Percentiles rank a stretch among this genome's conserved stretches.
phyloP scores from a whole-genome alignment of 2,797 vertebrate species.

The Manis crassicaudata region DNA sequence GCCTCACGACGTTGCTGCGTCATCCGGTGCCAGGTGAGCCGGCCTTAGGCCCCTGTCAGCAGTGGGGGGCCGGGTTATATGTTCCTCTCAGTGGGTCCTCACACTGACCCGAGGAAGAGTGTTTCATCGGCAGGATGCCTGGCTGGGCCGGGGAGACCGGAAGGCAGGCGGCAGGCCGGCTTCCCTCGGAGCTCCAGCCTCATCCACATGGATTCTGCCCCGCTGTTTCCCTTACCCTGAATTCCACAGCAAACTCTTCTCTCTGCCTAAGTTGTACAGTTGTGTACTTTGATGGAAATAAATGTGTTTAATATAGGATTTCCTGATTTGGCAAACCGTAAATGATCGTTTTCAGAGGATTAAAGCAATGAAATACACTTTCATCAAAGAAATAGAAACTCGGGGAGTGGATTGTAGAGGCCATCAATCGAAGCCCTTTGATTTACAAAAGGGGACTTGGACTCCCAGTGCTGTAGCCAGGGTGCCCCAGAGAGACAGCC shows the following conservation, averaged over 20 bases:
- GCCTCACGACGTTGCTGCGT: fast-evolving
- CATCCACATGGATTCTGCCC: fast-evolving
- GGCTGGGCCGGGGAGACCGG: background rate
- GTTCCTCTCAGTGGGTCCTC: background rate
- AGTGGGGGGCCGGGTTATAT: fast-evolving
- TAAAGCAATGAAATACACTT: background rate
- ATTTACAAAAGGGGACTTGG: background rate
- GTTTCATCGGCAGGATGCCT: background rate
- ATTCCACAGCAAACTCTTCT: fast-evolving
- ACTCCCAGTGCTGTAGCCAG: background rate
- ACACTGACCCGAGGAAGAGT: fast-evolving
- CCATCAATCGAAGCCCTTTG: background rate
- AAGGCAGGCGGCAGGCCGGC: fast-evolving
- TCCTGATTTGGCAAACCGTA: background rate
- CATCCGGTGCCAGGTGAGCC: fast-evolving
- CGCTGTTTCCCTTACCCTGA: fast-evolving
- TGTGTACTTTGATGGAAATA: background rate
- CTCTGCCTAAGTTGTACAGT: background rate
- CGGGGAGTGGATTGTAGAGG: background rate
- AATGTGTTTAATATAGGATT: background rate
- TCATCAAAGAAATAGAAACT: background rate
- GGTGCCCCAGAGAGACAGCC: background rate
- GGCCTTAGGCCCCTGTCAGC: fast-evolving
- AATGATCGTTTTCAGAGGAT: background rate
- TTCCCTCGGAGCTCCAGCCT: fast-evolving